These are phyloP conservation scores for Odiellus spinosus DNA, from an alignment of 2,888 invertebrate genomes.

Conservation along the genomic window DNA sequence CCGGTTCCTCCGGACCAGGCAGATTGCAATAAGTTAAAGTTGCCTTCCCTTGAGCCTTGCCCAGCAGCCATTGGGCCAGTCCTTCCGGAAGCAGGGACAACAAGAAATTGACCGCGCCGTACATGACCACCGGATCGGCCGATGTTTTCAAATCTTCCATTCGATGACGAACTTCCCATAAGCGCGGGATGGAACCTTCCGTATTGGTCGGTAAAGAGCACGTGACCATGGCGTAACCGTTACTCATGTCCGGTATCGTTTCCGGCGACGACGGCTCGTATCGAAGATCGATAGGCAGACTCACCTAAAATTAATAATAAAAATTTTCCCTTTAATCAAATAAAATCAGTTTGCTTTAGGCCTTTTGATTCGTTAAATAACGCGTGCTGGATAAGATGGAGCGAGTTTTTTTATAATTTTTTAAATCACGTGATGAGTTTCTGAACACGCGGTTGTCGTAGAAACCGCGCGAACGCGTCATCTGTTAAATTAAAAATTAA, in stretches of 20 bases:
- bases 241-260: conserved; percentile 24
- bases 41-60: conserved; percentile 22
- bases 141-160: conserved; percentile 36
- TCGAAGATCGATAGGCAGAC: conserved; percentile 30
- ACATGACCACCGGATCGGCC: conserved; percentile 37
- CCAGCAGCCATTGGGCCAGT: conserved; percentile 25
- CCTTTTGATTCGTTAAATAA: no score
- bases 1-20: conserved; percentile 34
- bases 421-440: conserved; percentile 9
- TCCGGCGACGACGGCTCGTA: conserved; percentile 23
- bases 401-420: conserved; percentile 5
- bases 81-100: conserved; percentile 29
- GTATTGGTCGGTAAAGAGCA: conserved; percentile 35
- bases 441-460: no score
- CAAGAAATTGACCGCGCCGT: conserved; percentile 34
- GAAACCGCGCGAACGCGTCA: no score
- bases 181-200: conserved; percentile 41
- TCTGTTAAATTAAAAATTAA: no score
- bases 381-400: background rate
- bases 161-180: conserved; percentile 38
- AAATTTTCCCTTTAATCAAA: no score
- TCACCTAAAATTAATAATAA: conserved; percentile 25
- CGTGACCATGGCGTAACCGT: conserved; percentile 28
- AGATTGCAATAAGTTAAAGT: conserved; percentile 34
- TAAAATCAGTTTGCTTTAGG: conserved; percentile 6